phyloP scores from a whole-genome alignment of 2,888 invertebrate species.

The Odontocerum albicorne region DNA sequence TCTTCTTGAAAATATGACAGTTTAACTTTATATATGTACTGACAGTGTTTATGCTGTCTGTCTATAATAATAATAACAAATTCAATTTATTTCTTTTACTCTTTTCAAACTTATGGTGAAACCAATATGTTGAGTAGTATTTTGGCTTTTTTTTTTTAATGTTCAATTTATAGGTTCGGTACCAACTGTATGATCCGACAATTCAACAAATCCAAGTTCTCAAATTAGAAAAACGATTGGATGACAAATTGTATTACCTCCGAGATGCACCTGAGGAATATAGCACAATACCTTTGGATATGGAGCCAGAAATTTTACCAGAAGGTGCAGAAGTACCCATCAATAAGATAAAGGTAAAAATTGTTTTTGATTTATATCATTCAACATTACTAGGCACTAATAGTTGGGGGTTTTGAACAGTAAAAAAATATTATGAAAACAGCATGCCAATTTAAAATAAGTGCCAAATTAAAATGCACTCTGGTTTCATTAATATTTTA shows the following conservation, averaged over 20 bases:
- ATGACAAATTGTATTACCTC: constrained; percentile 85
- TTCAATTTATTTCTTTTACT: neutral
- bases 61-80: too few relatives aligned
- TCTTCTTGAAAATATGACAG: too few relatives aligned
- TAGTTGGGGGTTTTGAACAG: neutral
- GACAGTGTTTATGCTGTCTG: too few relatives aligned
- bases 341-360: constrained; percentile 67
- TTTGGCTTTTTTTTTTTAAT: too few relatives aligned
- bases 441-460: too few relatives aligned
- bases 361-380: constrained; percentile 2
- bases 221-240: constrained; percentile 88
- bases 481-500: too few relatives aligned
- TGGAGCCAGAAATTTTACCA: constrained; percentile 80
- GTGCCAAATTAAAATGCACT: too few relatives aligned
- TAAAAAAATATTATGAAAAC: neutral
- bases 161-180: constrained; percentile 60
- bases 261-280: constrained; percentile 89
- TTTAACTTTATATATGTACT: too few relatives aligned
- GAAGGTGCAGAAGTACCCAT: constrained; percentile 79
- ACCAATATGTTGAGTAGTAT: too few relatives aligned
- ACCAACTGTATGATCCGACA: constrained; percentile 92
- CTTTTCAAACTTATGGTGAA: too few relatives aligned
- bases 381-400: too few relatives aligned
- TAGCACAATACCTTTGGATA: constrained; percentile 89
- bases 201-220: constrained; percentile 89